These are phyloP conservation scores for Pseudeuparius sepicola DNA, from an alignment of 2,888 invertebrate genomes.

Conservation along the genomic window DNA sequence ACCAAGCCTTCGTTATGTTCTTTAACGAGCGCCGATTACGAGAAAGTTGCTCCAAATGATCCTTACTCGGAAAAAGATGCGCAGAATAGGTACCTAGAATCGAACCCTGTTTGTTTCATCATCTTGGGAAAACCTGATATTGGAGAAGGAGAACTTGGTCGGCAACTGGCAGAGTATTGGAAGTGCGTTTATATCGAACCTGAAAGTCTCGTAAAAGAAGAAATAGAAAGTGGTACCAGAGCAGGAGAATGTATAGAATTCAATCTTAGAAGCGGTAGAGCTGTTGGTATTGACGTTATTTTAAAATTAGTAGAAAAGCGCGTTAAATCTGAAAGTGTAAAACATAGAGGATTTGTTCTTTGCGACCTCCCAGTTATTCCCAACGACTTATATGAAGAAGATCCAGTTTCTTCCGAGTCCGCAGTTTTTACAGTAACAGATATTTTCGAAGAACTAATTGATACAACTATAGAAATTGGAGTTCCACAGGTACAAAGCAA, in stretches of 20 bases:
- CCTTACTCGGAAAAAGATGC: conserved; percentile 46
- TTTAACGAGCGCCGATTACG: background rate
- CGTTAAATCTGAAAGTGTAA: conserved; percentile 41
- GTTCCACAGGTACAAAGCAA: conserved; percentile 19
- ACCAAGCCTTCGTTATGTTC: conserved; percentile 18
- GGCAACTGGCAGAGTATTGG: conserved; percentile 46
- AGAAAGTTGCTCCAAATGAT: conserved; percentile 23
- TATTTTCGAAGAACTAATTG: conserved; percentile 36
- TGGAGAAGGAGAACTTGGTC: conserved; percentile 44
- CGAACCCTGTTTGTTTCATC: conserved; percentile 47
- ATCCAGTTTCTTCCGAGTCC: conserved; percentile 36
- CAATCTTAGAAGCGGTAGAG: conserved; percentile 46
- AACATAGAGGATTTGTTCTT: conserved; percentile 54
- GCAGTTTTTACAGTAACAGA: conserved; percentile 36
- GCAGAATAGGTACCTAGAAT: conserved; percentile 41
- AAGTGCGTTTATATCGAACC: conserved; percentile 51
- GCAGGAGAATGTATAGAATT: conserved; percentile 50
- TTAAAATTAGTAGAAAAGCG: conserved; percentile 44
- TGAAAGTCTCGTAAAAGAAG: conserved; percentile 44
- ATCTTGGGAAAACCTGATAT: conserved; percentile 51
- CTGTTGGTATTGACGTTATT: conserved; percentile 43
- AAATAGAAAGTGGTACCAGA: conserved; percentile 44
- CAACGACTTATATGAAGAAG: conserved; percentile 36
- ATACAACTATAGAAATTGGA: conserved; percentile 22
- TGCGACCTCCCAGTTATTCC: conserved; percentile 56